phyloP scores from a whole-genome alignment of 2,113 vertebrate species.

The zebrafish (Danio rerio) region DNA sequence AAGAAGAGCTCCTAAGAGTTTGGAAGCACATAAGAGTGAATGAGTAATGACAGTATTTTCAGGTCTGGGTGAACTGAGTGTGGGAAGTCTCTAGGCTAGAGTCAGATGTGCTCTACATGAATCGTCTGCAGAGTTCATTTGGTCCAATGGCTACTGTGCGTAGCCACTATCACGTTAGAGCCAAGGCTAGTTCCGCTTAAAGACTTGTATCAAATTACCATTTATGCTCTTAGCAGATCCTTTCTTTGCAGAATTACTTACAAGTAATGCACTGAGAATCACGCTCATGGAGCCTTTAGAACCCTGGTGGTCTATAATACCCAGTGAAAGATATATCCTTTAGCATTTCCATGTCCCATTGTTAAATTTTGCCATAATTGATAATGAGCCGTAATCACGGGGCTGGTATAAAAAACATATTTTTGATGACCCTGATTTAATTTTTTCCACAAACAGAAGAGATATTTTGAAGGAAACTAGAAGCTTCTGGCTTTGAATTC shows the following conservation, averaged over 20 bases:
- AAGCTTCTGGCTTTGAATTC: too few species aligned
- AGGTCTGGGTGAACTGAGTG: slow-evolving; percentile 10
- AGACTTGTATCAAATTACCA: slow-evolving; percentile 12
- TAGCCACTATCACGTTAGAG: slow-evolving; percentile 9
- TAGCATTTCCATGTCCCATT: background rate
- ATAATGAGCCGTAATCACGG: background rate
- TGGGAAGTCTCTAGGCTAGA: slow-evolving; percentile 22
- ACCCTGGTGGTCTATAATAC: background rate
- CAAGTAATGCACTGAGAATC: background rate
- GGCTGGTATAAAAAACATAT: too few species aligned
- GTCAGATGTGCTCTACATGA: slow-evolving; percentile 28
- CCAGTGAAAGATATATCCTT: background rate
- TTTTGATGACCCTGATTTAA: too few species aligned
- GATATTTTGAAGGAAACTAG: too few species aligned
- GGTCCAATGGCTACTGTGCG: slow-evolving; percentile 32
- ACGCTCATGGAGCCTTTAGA: background rate
- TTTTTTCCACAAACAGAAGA: too few species aligned
- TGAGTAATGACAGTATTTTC: slow-evolving; percentile 1
- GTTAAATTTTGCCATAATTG: background rate
- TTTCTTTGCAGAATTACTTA: background rate
- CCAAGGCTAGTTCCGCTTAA: background rate
- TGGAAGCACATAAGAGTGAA: background rate
- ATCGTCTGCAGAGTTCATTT: slow-evolving; percentile 21
- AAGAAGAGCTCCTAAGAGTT: background rate
- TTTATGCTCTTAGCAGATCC: slow-evolving; percentile 14